Evolutionary conservation across 2,797 vertebrate species (phyloP).

Genomic region (Chanos chanos): DNA sequence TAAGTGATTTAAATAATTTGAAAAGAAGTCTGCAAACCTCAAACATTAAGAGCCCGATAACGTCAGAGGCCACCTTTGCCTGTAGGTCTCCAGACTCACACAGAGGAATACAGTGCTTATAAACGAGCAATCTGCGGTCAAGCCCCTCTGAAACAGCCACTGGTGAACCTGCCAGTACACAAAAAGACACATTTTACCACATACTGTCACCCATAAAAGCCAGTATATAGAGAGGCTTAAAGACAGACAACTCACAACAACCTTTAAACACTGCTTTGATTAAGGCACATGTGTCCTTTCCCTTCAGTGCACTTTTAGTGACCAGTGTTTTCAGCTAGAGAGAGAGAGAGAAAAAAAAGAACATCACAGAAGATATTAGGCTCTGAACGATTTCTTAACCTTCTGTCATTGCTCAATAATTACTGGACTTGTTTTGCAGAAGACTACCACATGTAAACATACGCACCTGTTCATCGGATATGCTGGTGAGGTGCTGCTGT

Average conservation of each 20-base stretch:
- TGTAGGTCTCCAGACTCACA: slow-evolving; percentile 93
- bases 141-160: slow-evolving; percentile 72
- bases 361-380: not conserved
- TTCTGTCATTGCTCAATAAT: not conserved
- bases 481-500: slow-evolving; percentile 62
- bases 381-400: not conserved
- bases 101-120: slow-evolving; percentile 82
- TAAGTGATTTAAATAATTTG: no score
- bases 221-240: no score
- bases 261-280: slow-evolving; percentile 89
- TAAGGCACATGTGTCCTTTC: slow-evolving; percentile 71
- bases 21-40: slow-evolving; percentile 72
- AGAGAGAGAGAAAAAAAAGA: slow-evolving; percentile 20
- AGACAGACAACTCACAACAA: no score
- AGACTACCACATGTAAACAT: not conserved
- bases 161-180: slow-evolving; percentile 75
- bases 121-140: slow-evolving; percentile 78
- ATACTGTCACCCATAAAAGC: not conserved
- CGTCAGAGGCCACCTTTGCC: slow-evolving; percentile 81
- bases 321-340: slow-evolving; percentile 75
- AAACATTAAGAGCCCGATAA: slow-evolving; percentile 91
- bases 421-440: not conserved
- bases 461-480: slow-evolving; percentile 64
- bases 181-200: slow-evolving; percentile 5
- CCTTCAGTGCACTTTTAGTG: slow-evolving; percentile 79